Evolutionary conservation across 2,113 vertebrate genomes (phyloP).

Genomic region (Myotis davidii): DNA sequence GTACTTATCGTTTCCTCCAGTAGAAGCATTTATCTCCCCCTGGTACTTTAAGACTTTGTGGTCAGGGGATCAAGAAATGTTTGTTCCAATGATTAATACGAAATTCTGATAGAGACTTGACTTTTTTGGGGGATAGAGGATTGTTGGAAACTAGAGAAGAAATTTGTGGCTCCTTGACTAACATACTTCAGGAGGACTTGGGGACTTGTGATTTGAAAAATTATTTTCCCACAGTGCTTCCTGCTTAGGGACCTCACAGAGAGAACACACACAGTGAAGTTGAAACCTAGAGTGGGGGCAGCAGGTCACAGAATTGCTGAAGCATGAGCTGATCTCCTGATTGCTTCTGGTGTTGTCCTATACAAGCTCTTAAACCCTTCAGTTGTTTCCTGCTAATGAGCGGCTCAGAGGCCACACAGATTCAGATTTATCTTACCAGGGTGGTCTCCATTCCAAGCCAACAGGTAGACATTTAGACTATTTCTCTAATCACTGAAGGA

Average conservation of each 20-base stretch:
- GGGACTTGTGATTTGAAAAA: constrained; percentile 23
- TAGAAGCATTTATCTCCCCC: background rate
- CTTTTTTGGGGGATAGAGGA: background rate
- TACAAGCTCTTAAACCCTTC: background rate
- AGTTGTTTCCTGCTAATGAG: background rate
- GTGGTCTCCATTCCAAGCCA: background rate
- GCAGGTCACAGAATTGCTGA: background rate
- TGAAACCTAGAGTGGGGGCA: background rate
- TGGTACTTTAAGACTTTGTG: constrained; percentile 44
- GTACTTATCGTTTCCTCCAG: background rate
- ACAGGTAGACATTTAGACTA: background rate
- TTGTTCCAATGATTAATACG: constrained; percentile 3
- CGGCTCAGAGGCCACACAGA: background rate
- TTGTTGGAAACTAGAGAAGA: constrained; percentile 31
- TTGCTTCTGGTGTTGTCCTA: background rate
- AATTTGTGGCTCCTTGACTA: constrained; percentile 45
- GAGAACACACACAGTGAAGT: background rate
- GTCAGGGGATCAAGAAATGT: background rate
- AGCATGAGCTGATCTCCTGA: background rate
- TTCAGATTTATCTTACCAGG: background rate
- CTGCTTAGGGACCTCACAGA: background rate
- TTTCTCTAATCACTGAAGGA: background rate
- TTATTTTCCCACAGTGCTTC: background rate
- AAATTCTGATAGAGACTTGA: constrained; percentile 29
- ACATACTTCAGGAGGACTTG: constrained; percentile 30